Base-by-base conservation (phyloP, 2,888 invertebrate genomes). In the Drosophila parthenogenetica region DNA sequence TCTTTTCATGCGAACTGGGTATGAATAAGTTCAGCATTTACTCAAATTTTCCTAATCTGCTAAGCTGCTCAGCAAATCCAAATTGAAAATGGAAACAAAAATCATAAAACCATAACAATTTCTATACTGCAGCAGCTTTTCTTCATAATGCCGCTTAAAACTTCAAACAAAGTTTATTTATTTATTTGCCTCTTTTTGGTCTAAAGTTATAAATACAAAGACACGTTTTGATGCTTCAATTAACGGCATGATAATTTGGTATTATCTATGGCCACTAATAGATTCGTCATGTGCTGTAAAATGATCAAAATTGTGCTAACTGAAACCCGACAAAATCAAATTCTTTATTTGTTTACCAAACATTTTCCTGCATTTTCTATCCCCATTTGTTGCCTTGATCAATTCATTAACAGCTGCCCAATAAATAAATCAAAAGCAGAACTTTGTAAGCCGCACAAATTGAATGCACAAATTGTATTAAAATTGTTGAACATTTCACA, bases 191-290 rank as follows among this genome's bases (percentile, higher is more conserved):
- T 32, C 3, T 40, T 39, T 35, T 29, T 32, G 22, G 42, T 32
- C 45, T 48, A 5, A 40, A 29, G 51, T 67, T 45, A 39, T 43
- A 22, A 74, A 69, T 29, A 42, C 35, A 62, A 59, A 61, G 11
- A 43, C 32, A 53, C 35, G 42, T 2, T 49, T 3, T 46, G 5
- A 5, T 14, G 40, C 11, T 29, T 7, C 54, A 42, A 62, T 82
- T 73, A 66, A 45, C 86, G 50, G 11, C 1, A 29, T 48, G 84
- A 51, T 86, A 83, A 83, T 83, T 58, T 39, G 49, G 37, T 11
- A 79, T 87, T 79, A 63, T 84, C 66, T 49, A 75, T 71, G 87
- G 40, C 51, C 66, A 81, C 81, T 83, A 83, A 83, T 81, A 87
- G 63, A 81, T 83, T 86, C 70, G 83, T 84, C 83, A 86, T 79